Percentiles rank a stretch among this genome's conserved stretches.
These are phyloP conservation scores for Drosophila antonietae DNA, from an alignment of 2,888 invertebrate species.

Conservation along the genomic window DNA sequence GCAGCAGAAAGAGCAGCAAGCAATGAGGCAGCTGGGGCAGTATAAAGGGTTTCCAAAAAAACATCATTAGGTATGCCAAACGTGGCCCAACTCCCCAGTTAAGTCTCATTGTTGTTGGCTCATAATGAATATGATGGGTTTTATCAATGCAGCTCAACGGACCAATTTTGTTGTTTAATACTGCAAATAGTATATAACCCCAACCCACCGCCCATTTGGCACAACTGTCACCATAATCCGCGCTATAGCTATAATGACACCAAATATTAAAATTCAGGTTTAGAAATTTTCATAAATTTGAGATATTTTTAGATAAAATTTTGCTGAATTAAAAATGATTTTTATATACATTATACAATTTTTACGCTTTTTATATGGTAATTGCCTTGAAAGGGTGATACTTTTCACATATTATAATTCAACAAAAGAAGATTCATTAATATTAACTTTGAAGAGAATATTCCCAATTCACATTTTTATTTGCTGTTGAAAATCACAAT, in stretches of 20 bases:
- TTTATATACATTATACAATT: background rate
- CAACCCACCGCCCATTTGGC: constrained; percentile 33
- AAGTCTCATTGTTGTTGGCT: constrained; percentile 44
- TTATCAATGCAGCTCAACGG: constrained; percentile 40
- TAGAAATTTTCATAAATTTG: constrained; percentile 20
- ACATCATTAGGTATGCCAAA: constrained; percentile 56
- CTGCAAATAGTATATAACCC: constrained; percentile 11
- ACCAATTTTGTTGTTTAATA: constrained; percentile 27
- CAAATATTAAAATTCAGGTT: constrained; percentile 3
- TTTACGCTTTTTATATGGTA: background rate
- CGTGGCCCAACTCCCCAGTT: constrained; percentile 48
- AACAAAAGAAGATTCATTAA: background rate
- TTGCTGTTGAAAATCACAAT: constrained; percentile 4
- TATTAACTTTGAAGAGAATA: background rate
- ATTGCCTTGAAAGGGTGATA: no score
- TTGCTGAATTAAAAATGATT: background rate
- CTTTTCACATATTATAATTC: background rate
- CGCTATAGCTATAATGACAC: constrained; percentile 7
- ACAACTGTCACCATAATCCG: constrained; percentile 54
- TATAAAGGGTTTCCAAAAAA: constrained; percentile 1
- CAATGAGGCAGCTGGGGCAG: background rate
- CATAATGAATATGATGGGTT: constrained; percentile 58
- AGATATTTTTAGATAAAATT: background rate
- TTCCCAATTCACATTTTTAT: background rate
- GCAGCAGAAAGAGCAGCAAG: constrained; percentile 7